Conservation (phyloP, 2,888 invertebrate genomes). For the Horisme vitalbata region DNA sequence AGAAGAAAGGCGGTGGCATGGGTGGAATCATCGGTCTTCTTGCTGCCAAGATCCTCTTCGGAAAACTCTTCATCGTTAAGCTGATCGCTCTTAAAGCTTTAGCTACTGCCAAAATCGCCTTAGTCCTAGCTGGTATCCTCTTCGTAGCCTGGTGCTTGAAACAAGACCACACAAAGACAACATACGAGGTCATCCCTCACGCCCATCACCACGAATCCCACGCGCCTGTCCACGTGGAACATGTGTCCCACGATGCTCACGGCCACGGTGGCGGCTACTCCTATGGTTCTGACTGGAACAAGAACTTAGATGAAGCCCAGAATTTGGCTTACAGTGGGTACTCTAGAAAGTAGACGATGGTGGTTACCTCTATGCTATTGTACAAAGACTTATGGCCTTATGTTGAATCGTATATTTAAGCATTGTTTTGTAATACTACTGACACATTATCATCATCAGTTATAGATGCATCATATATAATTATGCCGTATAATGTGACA, state of each 20-base stretch:
- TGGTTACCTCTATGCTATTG: conserved; percentile 43
- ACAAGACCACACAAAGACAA: conserved; percentile 71
- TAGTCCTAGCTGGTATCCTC: conserved; percentile 88
- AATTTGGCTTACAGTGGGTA: conserved; percentile 88
- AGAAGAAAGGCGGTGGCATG: conserved; percentile 88
- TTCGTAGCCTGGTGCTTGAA: conserved; percentile 73
- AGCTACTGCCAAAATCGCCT: conserved; percentile 90
- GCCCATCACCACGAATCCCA: conserved; percentile 81
- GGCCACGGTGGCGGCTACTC: conserved; percentile 59
- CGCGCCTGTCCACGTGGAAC: conserved; percentile 85
- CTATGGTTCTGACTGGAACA: conserved; percentile 76
- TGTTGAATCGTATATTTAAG: no score
- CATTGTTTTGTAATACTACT: no score
- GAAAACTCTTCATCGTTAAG: conserved; percentile 88
- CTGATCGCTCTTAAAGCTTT: conserved; percentile 92
- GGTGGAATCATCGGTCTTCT: conserved; percentile 86
- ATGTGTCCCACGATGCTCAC: conserved; percentile 65
- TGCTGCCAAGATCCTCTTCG: conserved; percentile 69
- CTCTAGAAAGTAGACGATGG: conserved; percentile 46
- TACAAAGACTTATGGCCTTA: conserved; percentile 80
- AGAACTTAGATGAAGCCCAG: conserved; percentile 85
- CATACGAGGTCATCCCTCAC: conserved; percentile 74
- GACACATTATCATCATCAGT: no score
- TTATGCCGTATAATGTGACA: no score
- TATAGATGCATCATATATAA: no score